These are phyloP conservation scores for Gorsachius goisagi DNA, from an alignment of 2,113 vertebrate genomes.

Conservation along the genomic window DNA sequence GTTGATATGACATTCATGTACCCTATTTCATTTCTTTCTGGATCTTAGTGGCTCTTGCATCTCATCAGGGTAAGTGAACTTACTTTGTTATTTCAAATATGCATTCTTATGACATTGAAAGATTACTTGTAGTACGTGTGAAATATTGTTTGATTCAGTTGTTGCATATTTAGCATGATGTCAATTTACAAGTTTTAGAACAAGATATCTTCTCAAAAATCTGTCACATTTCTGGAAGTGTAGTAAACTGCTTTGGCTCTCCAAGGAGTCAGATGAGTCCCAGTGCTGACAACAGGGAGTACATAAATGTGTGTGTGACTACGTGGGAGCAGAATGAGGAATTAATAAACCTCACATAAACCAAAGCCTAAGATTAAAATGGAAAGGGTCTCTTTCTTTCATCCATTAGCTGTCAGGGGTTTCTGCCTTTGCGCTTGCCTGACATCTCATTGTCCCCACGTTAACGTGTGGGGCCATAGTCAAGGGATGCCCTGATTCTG, in stretches of 20 bases:
- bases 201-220: not conserved
- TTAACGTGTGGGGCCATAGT: not conserved
- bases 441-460: not conserved
- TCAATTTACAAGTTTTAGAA: not conserved
- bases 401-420: not conserved
- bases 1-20: constrained; percentile 63
- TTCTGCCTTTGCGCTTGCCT: not conserved
- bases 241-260: not conserved
- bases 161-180: not conserved
- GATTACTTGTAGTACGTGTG: not conserved
- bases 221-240: not conserved
- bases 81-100: not conserved
- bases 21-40: constrained; percentile 72
- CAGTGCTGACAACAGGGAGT: not conserved
- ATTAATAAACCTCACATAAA: not conserved
- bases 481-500: not conserved
- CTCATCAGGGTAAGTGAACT: constrained; percentile 72
- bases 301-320: too few relatives aligned
- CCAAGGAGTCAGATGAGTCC: not conserved
- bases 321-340: not conserved
- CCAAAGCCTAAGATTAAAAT: not conserved
- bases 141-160: not conserved
- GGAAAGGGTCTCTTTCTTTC: not conserved
- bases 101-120: not conserved
- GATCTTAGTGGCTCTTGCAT: constrained; percentile 70